phyloP scores from a whole-genome alignment of 2,888 invertebrate species.

The Panorpa germanica region DNA sequence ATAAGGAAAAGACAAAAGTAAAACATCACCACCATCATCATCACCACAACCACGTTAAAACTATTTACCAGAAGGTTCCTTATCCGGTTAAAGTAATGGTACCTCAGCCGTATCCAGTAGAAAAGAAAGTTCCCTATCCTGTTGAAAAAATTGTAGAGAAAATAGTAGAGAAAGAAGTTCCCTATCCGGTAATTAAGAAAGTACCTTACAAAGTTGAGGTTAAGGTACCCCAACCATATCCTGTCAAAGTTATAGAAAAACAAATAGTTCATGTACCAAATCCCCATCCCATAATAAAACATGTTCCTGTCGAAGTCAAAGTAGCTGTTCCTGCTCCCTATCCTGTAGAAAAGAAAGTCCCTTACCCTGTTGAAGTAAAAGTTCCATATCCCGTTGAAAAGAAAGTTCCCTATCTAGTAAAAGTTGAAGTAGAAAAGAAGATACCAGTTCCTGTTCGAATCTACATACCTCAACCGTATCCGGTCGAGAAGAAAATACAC shows the following conservation, averaged over 20 bases:
- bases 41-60: conserved; percentile 41
- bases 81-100: conserved; percentile 27
- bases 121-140: conserved; percentile 25
- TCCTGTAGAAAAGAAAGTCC: conserved; percentile 17
- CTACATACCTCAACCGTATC: conserved; percentile 20
- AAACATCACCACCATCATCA: conserved; percentile 47
- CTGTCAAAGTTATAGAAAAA: conserved; percentile 26
- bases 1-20: too few relatives aligned
- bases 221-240: conserved; percentile 24
- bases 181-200: conserved; percentile 27
- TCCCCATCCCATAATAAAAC: conserved; percentile 15
- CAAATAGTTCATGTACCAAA: conserved; percentile 28
- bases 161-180: conserved; percentile 21
- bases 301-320: conserved; percentile 1
- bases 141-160: conserved; percentile 22
- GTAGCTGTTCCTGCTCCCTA: neutral
- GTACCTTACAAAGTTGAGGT: conserved; percentile 28
- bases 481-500: conserved; percentile 21
- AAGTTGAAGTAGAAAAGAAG: conserved; percentile 25
- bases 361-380: conserved; percentile 18
- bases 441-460: conserved; percentile 19
- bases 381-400: conserved; percentile 16
- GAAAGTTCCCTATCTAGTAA: conserved; percentile 14
- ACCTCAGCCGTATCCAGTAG: conserved; percentile 17
- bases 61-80: conserved; percentile 32